Base-by-base conservation (phyloP, 1,140 invertebrate genomes). In the Aphidius gifuensis region DNA sequence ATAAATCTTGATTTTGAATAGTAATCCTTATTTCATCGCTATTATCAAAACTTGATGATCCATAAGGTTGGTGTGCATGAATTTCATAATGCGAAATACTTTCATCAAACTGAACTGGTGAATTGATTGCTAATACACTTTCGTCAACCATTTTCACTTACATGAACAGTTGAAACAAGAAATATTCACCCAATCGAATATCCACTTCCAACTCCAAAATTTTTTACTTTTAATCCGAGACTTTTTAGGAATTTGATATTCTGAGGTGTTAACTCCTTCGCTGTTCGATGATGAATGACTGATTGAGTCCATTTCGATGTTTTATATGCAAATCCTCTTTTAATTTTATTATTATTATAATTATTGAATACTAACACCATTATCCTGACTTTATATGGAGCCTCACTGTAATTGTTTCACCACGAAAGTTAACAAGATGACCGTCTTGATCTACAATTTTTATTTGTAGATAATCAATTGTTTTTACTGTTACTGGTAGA, bases 1-100 rank as follows among this genome's bases (percentile, higher is more conserved):
- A 71, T n/a, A 73, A 50, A 68, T 79, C 71, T 69, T 78, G 72
- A 64, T 79, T 72, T 67, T 74, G 39, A 23, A 51, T 4, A 55
- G 55, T 11, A 48, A 49, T 58, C 11, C 39, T 5, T 6, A 58
- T 58, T 49, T 58, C 46, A 58, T 58, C 57, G n/a, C 38, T 38
- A n/a, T 58, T 58, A 39, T 58, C 49, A 11, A 6, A 48, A n/a
- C 38, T 49, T 40, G 58, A 21, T 21, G 58, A 60, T 51, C 47
- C 58, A 60, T 40, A 51, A 9, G 59, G 50, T 46, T 45, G 49
- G 45, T 60, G 59, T 6, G 49, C 23, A 70, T 78, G 73, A 55
- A 67, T 64, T 61, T 80, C 72, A 62, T 66, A 70, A 59, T 75
- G 73, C n/a, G 68, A 59, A 23, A 78, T 71, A 5, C 67, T 66